Evolutionary conservation across 2,113 vertebrate genomes (phyloP).

Genomic region (Montifringilla adamsi): DNA sequence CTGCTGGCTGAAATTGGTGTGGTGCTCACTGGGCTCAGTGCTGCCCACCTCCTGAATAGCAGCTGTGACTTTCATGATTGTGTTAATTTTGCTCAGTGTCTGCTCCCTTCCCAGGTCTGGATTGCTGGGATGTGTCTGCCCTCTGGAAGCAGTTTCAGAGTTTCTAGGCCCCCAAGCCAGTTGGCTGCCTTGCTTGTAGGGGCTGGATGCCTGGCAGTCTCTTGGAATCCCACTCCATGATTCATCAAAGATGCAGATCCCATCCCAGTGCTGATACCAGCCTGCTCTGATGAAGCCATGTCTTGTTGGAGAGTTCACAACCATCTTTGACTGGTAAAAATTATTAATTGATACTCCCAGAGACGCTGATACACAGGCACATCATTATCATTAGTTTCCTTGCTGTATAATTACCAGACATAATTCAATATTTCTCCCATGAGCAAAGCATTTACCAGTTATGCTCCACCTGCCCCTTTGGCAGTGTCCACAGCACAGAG

Average conservation of each 20-base stretch:
- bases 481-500: not conserved
- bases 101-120: not conserved
- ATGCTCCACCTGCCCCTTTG: conserved; percentile 48
- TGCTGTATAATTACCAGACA: not conserved
- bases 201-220: not conserved
- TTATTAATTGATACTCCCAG: not conserved
- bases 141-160: not conserved
- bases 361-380: not conserved
- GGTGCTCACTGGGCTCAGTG: not conserved
- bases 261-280: not conserved
- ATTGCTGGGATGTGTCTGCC: not conserved
- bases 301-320: not conserved
- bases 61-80: not conserved
- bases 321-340: not conserved
- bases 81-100: not conserved
- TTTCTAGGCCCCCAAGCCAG: not conserved
- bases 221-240: not conserved
- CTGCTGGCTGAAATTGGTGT: not conserved
- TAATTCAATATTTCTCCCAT: conserved; percentile 23
- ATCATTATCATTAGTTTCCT: not conserved
- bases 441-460: conserved; percentile 17
- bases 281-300: not conserved
- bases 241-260: not conserved
- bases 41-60: conserved; percentile 16
- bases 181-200: not conserved